Percentiles rank a stretch among this genome's conserved stretches.
phyloP scores from a whole-genome alignment of 2,888 invertebrate genomes.

The Clivina fossor region DNA sequence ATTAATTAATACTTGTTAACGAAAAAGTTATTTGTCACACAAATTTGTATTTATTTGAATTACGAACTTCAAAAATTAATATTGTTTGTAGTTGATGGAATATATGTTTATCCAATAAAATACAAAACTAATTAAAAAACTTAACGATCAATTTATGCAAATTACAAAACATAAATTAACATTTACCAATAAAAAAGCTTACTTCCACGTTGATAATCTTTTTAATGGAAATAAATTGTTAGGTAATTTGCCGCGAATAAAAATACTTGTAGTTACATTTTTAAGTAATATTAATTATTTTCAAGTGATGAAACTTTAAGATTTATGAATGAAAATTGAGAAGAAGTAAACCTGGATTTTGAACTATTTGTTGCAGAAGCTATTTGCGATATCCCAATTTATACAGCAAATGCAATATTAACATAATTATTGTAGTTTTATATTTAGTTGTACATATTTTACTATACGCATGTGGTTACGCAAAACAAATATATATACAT shows the following conservation, averaged over 20 bases:
- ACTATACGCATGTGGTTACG: too few relatives aligned
- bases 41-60: not conserved
- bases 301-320: conserved; percentile 51
- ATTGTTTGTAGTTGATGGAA: conserved; percentile 8
- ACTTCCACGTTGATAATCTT: conserved; percentile 42
- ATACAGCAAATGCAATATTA: conserved; percentile 41
- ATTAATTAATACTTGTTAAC: conserved; percentile 2
- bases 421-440: too few relatives aligned
- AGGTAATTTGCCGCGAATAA: too few relatives aligned
- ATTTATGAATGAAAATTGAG: conserved; percentile 53
- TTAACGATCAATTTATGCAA: not conserved
- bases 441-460: too few relatives aligned
- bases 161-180: not conserved
- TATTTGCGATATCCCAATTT: conserved; percentile 39
- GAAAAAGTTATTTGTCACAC: not conserved
- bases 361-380: conserved; percentile 48
- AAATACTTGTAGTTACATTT: not conserved
- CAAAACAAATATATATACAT: too few relatives aligned
- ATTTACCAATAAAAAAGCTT: not conserved
- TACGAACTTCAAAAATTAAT: not conserved
- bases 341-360: conserved; percentile 49
- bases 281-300: not conserved
- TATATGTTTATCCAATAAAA: conserved; percentile 7
- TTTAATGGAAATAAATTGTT: conserved; percentile 46
- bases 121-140: conserved; percentile 1